Conservation (phyloP, 2,888 invertebrate species). For the Drosophila longiperda region DNA sequence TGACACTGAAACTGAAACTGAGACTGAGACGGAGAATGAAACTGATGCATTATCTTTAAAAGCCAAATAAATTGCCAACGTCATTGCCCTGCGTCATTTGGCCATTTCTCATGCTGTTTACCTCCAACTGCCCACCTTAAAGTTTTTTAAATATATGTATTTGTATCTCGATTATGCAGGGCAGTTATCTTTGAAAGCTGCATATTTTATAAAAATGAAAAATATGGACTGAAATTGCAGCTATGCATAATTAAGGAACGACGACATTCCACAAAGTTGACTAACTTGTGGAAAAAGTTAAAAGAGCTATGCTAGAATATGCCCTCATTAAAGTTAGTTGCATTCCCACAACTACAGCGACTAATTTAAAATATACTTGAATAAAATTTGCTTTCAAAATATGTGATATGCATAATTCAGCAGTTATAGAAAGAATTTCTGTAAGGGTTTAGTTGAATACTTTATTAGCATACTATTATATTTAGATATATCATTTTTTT, state of each 20-base stretch:
- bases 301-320: not conserved
- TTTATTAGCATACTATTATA: not conserved
- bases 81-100: slow-evolving; percentile 35
- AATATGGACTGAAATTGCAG: slow-evolving; percentile 26
- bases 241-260: slow-evolving; percentile 60
- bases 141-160: slow-evolving; percentile 1
- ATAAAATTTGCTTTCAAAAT: not conserved
- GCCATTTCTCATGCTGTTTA: slow-evolving; percentile 22
- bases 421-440: not conserved
- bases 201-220: slow-evolving; percentile 32
- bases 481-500: accelerated
- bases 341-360: not conserved
- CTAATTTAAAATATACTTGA: not conserved
- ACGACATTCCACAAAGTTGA: slow-evolving; percentile 29
- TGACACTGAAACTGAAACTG: not conserved
- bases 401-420: not conserved
- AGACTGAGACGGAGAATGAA: slow-evolving; percentile 4
- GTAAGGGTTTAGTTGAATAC: not conserved
- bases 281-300: slow-evolving; percentile 24
- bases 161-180: slow-evolving; percentile 16
- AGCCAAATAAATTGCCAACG: slow-evolving; percentile 36
- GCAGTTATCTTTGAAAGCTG: slow-evolving; percentile 29
- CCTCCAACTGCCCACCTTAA: not conserved
- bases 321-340: slow-evolving; percentile 4
- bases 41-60: slow-evolving; percentile 10